phyloP scores from a whole-genome alignment of 2,888 invertebrate genomes.

The Lycocerus yunnanus region DNA sequence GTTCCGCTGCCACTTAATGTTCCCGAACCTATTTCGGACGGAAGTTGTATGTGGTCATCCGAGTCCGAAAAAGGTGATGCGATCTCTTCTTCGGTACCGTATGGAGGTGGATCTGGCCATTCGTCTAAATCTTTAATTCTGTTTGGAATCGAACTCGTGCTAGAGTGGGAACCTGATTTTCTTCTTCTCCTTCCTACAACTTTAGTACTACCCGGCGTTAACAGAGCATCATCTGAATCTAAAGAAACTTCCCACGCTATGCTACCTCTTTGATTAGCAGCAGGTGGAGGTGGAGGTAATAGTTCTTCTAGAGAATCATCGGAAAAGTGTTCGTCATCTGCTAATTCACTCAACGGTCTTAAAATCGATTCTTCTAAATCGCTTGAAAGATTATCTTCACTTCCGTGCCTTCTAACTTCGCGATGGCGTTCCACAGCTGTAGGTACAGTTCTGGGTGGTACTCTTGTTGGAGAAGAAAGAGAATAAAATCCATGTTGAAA shows the following conservation, averaged over 20 bases:
- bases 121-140: conserved; percentile 70
- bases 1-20: conserved; percentile 70
- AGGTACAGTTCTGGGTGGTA: conserved; percentile 73
- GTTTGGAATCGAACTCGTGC: conserved; percentile 75
- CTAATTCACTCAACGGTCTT: conserved; percentile 51
- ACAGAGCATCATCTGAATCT: conserved; percentile 70
- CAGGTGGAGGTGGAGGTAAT: conserved; percentile 65
- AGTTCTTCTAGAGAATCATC: conserved; percentile 84
- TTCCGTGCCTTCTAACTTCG: conserved; percentile 69
- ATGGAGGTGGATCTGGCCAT: conserved; percentile 76
- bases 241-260: conserved; percentile 88
- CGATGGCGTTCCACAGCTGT: conserved; percentile 77
- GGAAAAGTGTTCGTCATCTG: conserved; percentile 72
- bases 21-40: conserved; percentile 49
- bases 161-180: conserved; percentile 62
- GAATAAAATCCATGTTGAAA: conserved; percentile 67
- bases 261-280: conserved; percentile 73
- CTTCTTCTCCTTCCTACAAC: conserved; percentile 46
- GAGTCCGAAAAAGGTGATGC: conserved; percentile 73
- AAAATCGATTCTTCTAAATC: conserved; percentile 49
- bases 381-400: conserved; percentile 52
- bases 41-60: conserved; percentile 50
- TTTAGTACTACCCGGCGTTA: conserved; percentile 64
- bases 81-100: conserved; percentile 69
- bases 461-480: conserved; percentile 57